Evolutionary conservation across 1,140 invertebrate species (phyloP).

Genomic region (Drosophila micromelanica): DNA sequence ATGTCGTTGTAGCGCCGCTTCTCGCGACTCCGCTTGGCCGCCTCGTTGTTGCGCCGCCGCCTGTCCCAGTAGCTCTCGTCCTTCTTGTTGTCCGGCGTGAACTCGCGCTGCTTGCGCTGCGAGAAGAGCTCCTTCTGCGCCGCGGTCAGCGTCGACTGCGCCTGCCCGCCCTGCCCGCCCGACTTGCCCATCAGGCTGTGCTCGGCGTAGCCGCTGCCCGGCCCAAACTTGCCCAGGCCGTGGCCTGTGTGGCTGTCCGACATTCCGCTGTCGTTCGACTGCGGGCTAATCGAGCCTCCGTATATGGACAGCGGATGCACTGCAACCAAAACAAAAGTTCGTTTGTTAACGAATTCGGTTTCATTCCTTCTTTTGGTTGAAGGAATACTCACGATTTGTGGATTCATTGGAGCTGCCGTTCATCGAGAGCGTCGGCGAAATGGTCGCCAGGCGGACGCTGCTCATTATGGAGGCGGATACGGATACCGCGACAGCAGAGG

Average conservation of each 20-base stretch:
- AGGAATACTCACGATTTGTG: slow-evolving; percentile 66
- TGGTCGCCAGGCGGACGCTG: slow-evolving; percentile 69
- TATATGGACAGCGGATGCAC: slow-evolving; percentile 79
- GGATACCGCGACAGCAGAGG: slow-evolving; percentile 35
- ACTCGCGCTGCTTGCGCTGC: slow-evolving; percentile 97
- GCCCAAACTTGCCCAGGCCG: slow-evolving; percentile 70
- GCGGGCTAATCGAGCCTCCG: slow-evolving; percentile 77
- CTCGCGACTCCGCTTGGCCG: slow-evolving; percentile 96
- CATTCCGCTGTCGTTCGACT: slow-evolving; percentile 79
- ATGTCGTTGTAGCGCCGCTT: slow-evolving; percentile 98
- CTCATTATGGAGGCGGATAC: slow-evolving; percentile 62
- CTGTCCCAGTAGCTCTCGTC: slow-evolving; percentile 99
- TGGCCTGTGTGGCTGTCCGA: slow-evolving; percentile 44
- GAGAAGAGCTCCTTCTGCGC: slow-evolving; percentile 83
- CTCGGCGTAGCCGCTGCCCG: slow-evolving; percentile 28
- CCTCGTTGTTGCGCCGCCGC: slow-evolving; percentile 97
- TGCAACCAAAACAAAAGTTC: slow-evolving; percentile 20
- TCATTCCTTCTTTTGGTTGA: no score
- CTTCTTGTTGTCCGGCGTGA: slow-evolving; percentile 98
- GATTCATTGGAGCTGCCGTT: slow-evolving; percentile 82
- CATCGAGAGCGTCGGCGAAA: slow-evolving; percentile 77
- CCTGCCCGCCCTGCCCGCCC: slow-evolving; percentile 80
- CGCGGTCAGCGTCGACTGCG: slow-evolving; percentile 84
- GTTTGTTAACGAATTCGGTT: neutral
- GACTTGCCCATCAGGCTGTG: slow-evolving; percentile 70